Evolutionary conservation across 2,797 vertebrate genomes (phyloP).

Genomic region (Falco concolor): DNA sequence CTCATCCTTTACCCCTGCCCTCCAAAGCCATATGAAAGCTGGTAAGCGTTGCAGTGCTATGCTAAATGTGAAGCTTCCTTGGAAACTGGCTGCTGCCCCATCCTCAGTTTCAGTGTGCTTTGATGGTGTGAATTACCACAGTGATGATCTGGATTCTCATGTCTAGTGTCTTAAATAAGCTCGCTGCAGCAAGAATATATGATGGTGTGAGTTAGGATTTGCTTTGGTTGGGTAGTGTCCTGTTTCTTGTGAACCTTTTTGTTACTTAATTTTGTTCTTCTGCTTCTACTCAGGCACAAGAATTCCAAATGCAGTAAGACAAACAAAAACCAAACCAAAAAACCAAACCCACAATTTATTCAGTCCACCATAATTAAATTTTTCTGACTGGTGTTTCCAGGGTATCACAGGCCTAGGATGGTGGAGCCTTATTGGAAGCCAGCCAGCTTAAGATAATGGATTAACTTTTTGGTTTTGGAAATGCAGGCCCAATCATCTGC

Average conservation of each 20-base stretch:
- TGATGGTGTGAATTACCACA: neutral
- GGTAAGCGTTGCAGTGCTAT: neutral
- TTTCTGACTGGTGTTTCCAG: neutral
- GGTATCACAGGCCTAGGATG: neutral
- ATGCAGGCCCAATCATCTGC: neutral
- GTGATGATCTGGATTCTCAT: neutral
- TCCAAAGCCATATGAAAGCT: neutral
- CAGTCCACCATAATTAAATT: neutral
- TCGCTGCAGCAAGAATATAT: neutral
- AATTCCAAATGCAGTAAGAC: neutral
- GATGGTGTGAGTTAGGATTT: neutral
- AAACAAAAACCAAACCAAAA: neutral
- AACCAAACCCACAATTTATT: neutral
- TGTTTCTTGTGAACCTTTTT: neutral
- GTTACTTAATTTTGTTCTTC: neutral
- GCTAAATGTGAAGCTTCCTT: neutral
- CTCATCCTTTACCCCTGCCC: neutral
- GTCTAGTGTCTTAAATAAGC: neutral
- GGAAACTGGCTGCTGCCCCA: neutral
- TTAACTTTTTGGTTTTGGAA: neutral
- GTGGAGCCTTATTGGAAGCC: neutral
- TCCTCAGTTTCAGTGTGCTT: neutral
- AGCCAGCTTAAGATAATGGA: neutral
- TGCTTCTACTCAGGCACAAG: neutral
- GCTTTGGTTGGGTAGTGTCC: neutral